These are phyloP conservation scores for Hanleya hanleyi DNA, from an alignment of 2,888 invertebrate species.

Conservation along the genomic window DNA sequence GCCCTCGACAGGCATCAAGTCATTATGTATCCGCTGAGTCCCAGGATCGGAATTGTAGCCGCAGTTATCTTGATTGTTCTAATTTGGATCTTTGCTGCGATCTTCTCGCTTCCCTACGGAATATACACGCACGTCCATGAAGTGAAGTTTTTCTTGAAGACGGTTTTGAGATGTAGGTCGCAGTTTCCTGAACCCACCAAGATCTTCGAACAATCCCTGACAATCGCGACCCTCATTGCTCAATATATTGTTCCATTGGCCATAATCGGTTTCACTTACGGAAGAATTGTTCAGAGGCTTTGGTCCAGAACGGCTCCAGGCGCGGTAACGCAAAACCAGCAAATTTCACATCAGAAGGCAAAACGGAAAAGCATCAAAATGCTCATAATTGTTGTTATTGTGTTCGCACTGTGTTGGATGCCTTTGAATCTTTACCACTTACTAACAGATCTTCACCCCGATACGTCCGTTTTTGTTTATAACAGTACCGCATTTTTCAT, in stretches of 20 bases:
- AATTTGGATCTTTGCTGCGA: slow-evolving; percentile 70
- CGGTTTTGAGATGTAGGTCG: slow-evolving; percentile 65
- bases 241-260: slow-evolving; percentile 74
- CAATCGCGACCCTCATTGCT: slow-evolving; percentile 69
- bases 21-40: slow-evolving; percentile 73
- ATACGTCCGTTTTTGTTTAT: slow-evolving; percentile 62
- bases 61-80: slow-evolving; percentile 67
- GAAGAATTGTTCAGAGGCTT: slow-evolving; percentile 64
- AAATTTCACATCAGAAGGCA: slow-evolving; percentile 67
- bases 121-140: slow-evolving; percentile 64
- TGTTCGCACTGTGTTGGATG: slow-evolving; percentile 75
- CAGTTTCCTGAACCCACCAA: slow-evolving; percentile 66
- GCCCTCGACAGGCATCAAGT: slow-evolving; percentile 74
- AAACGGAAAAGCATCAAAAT: slow-evolving; percentile 75
- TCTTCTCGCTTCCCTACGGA: slow-evolving; percentile 73
- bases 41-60: slow-evolving; percentile 68
- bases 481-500: slow-evolving; percentile 72
- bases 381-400: slow-evolving; percentile 73
- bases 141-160: slow-evolving; percentile 40
- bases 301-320: slow-evolving; percentile 71
- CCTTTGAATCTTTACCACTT: slow-evolving; percentile 75
- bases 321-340: slow-evolving; percentile 72
- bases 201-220: slow-evolving; percentile 68
- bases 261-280: slow-evolving; percentile 72
- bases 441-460: slow-evolving; percentile 69